Evolutionary conservation across 2,113 vertebrate species (phyloP), one percentile per base, ranked within the genome.

Genomic region (Fregetta grallaria): DNA sequence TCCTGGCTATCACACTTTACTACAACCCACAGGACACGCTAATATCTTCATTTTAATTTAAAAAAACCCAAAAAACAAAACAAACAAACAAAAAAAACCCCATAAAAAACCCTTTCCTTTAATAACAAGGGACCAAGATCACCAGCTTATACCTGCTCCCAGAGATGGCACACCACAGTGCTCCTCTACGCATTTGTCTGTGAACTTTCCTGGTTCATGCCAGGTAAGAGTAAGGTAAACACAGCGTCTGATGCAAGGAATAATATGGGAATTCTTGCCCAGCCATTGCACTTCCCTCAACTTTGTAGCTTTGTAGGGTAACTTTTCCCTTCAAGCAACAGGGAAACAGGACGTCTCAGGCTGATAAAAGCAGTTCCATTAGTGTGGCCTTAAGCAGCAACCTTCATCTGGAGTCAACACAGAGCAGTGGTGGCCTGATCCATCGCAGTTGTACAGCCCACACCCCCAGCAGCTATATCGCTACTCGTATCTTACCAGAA

Each of bases 291-390:
- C 15, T 59, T 52, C 15, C 30, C 26, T 29, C 50, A 49, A 7
- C n/a, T 85, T 59, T 16, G 4, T 4, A 70, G 15, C 56, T 5
- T 38, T 38, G 38, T 38, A 38, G 38, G 38, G 38, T 38, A 38
- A 38, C 38, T 38, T 38, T 38, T 42, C 26, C n/a, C 7, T 71
- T 71, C 56, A 44, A 44, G 10, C 10, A 34, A 6, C 8, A 23
- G 29, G 52, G 34, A 32, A 52, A 9, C 5, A 26, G 29, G 32
- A n/a, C 3, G 2, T 0, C 0, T 52, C 34, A 26, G 36, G n/a
- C 19, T 63, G 75, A 12, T 30, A 67, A 23, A 45, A 95, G 52
- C n/a, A 36, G 45, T 21, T 42, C 19, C 36, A 9, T 14, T 0
- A 5, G 56, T 12, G 20, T 4, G 40, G 58, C 12, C 23, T 56